A percentile compares a stretch with the other conserved stretches of the same genome.
Conservation (phyloP, 2,888 invertebrate genomes). For the Bombyx huttoni region DNA sequence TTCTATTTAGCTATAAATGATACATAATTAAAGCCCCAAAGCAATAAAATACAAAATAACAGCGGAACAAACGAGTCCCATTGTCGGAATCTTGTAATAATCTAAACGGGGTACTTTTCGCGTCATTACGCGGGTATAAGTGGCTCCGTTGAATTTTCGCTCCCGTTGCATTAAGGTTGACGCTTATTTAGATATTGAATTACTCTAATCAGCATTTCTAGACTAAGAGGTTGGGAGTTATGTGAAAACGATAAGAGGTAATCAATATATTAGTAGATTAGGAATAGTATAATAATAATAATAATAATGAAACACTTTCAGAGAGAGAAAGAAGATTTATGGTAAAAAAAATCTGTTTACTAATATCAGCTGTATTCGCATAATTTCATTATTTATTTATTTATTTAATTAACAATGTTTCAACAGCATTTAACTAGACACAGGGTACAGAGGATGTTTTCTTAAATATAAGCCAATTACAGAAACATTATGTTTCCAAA, state of each 20-base stretch:
- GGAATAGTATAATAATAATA: too few relatives aligned
- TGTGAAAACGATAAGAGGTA: neutral
- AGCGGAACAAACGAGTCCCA: neutral
- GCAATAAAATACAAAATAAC: neutral
- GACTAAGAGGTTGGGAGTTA: neutral
- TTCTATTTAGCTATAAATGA: neutral
- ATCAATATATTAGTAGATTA: too few relatives aligned
- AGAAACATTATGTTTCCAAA: too few relatives aligned
- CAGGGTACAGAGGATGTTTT: too few relatives aligned
- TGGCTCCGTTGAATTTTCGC: neutral
- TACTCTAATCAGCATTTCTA: conserved; percentile 19
- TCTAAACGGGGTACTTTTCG: neutral
- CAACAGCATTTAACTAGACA: too few relatives aligned
- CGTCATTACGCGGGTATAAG: neutral
- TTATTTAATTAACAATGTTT: too few relatives aligned
- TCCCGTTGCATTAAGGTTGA: conserved; percentile 10
- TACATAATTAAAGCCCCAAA: neutral
- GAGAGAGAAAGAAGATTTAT: too few relatives aligned
- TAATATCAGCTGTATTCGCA: too few relatives aligned
- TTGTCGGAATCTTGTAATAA: neutral
- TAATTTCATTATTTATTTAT: too few relatives aligned
- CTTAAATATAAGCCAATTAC: too few relatives aligned
- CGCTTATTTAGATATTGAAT: conserved; percentile 29
- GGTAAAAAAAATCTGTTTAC: too few relatives aligned
- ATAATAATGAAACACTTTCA: too few relatives aligned